phyloP scores from a whole-genome alignment of 2,113 vertebrate species.

The Dermatemys mawii region DNA sequence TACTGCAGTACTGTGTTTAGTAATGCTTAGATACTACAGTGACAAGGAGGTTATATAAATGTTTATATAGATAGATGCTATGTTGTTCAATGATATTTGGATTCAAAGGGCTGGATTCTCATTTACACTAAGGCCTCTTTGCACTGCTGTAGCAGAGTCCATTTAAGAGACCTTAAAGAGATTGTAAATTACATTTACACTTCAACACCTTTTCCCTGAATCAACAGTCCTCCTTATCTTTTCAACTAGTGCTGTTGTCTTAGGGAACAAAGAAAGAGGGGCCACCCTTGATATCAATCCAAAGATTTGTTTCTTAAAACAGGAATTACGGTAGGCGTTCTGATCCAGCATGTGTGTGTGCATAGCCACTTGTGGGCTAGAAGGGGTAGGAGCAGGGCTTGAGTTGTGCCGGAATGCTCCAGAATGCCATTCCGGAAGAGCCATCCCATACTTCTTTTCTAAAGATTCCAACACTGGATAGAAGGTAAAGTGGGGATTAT shows the following conservation, averaged over 20 bases:
- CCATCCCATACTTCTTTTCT: too few species aligned
- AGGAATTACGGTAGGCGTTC: not conserved
- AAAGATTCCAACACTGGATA: too few species aligned
- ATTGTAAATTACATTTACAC: not conserved
- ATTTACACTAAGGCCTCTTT: not conserved
- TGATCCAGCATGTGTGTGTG: not conserved
- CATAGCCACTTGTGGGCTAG: not conserved
- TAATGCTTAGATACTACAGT: not conserved
- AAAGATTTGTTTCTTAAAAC: not conserved
- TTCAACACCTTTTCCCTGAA: not conserved
- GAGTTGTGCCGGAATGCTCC: not conserved
- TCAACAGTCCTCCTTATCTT: not conserved
- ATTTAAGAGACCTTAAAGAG: not conserved
- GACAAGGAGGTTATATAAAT: not conserved
- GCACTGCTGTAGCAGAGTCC: not conserved
- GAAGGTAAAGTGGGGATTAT: not conserved
- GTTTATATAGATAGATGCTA: not conserved
- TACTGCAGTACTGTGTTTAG: not conserved
- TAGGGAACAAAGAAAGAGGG: not conserved
- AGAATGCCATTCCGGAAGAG: not conserved
- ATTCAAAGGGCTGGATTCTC: not conserved
- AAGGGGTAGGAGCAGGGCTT: not conserved
- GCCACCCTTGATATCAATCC: too few species aligned
- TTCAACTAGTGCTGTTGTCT: not conserved
- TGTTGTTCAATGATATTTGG: not conserved